Conservation (phyloP, 2,113 vertebrate genomes). For the Chaetops frenatus region DNA sequence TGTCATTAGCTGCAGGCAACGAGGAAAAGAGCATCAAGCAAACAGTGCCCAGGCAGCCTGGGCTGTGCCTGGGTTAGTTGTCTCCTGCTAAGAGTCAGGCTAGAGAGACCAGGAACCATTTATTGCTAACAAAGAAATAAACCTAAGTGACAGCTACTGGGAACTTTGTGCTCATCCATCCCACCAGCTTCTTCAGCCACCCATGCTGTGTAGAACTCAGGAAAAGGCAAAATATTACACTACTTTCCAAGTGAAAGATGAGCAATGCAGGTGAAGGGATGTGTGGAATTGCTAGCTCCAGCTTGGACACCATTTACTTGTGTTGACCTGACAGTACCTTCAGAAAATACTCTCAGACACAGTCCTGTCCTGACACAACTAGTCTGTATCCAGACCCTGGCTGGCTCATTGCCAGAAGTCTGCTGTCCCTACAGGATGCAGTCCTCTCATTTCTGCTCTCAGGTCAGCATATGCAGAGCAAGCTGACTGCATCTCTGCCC, state of each 20-base stretch:
- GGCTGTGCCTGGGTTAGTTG: not conserved
- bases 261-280: not conserved
- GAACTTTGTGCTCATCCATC: not conserved
- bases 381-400: not conserved
- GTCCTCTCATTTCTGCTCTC: not conserved
- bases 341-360: not conserved
- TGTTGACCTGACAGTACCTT: not conserved
- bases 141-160: not conserved
- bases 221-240: not conserved
- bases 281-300: not conserved
- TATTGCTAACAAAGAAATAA: not conserved
- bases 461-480: not conserved
- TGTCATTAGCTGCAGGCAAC: conserved; percentile 81
- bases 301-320: not conserved
- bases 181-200: not conserved
- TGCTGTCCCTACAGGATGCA: not conserved
- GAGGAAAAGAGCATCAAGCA: not conserved
- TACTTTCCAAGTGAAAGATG: not conserved
- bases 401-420: not conserved
- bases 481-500: not conserved
- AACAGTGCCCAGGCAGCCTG: not conserved
- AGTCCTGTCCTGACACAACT: not conserved
- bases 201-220: not conserved
- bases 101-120: not conserved
- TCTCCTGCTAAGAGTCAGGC: not conserved